Evolutionary conservation across 1,140 invertebrate genomes (phyloP).

Genomic region (Tetranychus cinnabarinus): DNA sequence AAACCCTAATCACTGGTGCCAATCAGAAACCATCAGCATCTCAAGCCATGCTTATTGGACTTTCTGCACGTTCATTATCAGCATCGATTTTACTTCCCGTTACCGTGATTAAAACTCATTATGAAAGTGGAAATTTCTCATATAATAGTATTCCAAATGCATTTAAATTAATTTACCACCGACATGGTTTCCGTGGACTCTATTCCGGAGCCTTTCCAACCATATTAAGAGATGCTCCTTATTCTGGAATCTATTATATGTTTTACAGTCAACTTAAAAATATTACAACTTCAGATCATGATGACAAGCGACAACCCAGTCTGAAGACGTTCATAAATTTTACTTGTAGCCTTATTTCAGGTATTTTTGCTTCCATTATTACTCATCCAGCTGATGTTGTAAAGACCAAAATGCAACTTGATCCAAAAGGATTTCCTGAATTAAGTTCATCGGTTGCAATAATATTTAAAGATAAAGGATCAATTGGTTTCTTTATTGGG

Average conservation of each 20-base stretch:
- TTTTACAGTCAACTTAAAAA: slow-evolving; percentile 63
- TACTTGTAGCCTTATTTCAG: slow-evolving; percentile 50
- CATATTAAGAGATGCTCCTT: slow-evolving; percentile 62
- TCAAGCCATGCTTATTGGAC: slow-evolving; percentile 47
- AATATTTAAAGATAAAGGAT: slow-evolving; percentile 43
- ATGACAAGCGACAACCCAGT: neutral
- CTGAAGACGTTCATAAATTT: slow-evolving; percentile 21
- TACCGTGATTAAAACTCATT: slow-evolving; percentile 71
- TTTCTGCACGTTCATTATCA: slow-evolving; percentile 49
- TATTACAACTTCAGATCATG: slow-evolving; percentile 17
- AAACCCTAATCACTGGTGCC: slow-evolving; percentile 22
- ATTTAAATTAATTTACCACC: slow-evolving; percentile 41
- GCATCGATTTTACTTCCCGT: slow-evolving; percentile 62
- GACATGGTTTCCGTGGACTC: slow-evolving; percentile 48
- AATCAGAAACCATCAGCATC: slow-evolving; percentile 33
- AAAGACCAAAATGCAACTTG: slow-evolving; percentile 79
- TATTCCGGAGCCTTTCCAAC: slow-evolving; percentile 62
- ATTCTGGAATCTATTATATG: slow-evolving; percentile 76
- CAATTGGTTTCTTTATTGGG: slow-evolving; percentile 59
- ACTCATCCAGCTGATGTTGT: slow-evolving; percentile 82
- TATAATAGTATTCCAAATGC: slow-evolving; percentile 50
- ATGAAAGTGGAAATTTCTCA: slow-evolving; percentile 58
- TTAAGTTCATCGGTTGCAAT: slow-evolving; percentile 33
- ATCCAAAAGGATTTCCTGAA: slow-evolving; percentile 43
- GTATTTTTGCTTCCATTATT: slow-evolving; percentile 50